Conservation (phyloP, 2,797 vertebrate species). For the Apogon hyalosoma region DNA sequence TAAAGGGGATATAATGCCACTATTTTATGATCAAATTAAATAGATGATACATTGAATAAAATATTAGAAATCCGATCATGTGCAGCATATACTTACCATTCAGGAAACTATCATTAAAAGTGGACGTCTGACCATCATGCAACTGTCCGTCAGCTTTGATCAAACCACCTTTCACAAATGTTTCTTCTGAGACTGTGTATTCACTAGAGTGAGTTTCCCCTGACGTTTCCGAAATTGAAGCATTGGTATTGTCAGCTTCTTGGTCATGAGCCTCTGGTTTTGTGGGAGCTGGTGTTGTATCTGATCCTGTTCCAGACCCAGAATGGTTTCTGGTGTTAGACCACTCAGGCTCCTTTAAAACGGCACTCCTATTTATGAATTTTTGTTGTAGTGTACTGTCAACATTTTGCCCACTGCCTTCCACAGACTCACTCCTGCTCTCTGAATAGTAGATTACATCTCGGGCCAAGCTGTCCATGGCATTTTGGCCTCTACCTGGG, state of each 20-base stretch:
- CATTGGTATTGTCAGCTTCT: constrained; percentile 36
- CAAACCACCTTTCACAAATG: constrained; percentile 19
- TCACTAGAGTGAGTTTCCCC: constrained; percentile 19
- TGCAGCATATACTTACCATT: constrained; percentile 44
- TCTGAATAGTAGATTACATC: constrained; percentile 18
- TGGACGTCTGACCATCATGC: constrained; percentile 12
- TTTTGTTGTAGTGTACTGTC: constrained; percentile 15
- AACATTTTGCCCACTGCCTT: constrained; percentile 48
- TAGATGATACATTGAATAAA: background rate
- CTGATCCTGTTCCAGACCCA: constrained; percentile 40
- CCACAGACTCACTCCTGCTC: constrained; percentile 20
- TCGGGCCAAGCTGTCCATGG: constrained; percentile 4
- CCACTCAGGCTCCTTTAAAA: constrained; percentile 16
- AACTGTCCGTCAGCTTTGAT: constrained; percentile 20
- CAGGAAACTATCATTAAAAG: constrained; percentile 17
- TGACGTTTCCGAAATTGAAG: constrained; percentile 26
- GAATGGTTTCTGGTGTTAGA: constrained; percentile 11
- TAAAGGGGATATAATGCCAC: too few relatives aligned
- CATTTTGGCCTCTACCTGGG: constrained; percentile 1
- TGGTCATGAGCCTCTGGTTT: constrained; percentile 18
- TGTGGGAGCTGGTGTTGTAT: constrained; percentile 19
- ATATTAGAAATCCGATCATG: background rate
- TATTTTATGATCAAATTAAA: too few relatives aligned
- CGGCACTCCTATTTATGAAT: constrained; percentile 1
- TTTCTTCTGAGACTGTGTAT: constrained; percentile 34